These are phyloP conservation scores for Harpalus rufipes DNA, from an alignment of 2,888 invertebrate genomes.

Conservation along the genomic window DNA sequence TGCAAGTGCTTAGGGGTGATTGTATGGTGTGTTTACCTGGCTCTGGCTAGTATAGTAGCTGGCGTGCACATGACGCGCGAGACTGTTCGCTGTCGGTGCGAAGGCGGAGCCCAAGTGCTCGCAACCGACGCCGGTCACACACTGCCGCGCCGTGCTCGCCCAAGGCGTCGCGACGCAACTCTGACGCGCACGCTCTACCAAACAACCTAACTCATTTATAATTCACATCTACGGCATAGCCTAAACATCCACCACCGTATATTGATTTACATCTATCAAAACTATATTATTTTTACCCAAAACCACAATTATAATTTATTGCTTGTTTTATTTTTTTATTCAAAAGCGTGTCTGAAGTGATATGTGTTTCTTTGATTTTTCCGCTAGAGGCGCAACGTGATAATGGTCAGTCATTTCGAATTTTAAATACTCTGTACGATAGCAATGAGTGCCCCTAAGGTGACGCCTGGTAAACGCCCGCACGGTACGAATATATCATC, in stretches of 20 bases:
- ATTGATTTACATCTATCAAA: constrained; percentile 11
- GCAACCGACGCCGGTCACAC: constrained; percentile 40
- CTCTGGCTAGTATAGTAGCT: not conserved
- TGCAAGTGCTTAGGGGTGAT: constrained; percentile 8
- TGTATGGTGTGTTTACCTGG: not conserved
- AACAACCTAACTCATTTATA: constrained; percentile 34
- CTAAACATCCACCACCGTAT: not conserved
- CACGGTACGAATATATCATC: no score
- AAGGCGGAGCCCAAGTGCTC: not conserved
- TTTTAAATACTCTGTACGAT: no score
- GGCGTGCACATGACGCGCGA: constrained; percentile 41
- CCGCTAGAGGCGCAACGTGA: no score
- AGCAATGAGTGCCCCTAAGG: no score
- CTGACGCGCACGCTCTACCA: not conserved
- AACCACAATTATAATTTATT: not conserved
- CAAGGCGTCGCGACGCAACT: constrained; percentile 14
- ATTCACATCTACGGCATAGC: not conserved
- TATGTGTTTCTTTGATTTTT: no score
- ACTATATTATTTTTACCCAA: not conserved
- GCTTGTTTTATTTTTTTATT: not conserved
- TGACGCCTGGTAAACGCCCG: no score
- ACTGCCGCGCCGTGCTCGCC: constrained; percentile 9
- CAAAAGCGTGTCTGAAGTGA: not conserved
- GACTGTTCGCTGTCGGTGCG: not conserved
- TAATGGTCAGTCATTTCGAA: no score